Evolutionary conservation across 64 coral and sea anemone genomes (phyloP).

Genomic region (Platygyra sinensis): DNA sequence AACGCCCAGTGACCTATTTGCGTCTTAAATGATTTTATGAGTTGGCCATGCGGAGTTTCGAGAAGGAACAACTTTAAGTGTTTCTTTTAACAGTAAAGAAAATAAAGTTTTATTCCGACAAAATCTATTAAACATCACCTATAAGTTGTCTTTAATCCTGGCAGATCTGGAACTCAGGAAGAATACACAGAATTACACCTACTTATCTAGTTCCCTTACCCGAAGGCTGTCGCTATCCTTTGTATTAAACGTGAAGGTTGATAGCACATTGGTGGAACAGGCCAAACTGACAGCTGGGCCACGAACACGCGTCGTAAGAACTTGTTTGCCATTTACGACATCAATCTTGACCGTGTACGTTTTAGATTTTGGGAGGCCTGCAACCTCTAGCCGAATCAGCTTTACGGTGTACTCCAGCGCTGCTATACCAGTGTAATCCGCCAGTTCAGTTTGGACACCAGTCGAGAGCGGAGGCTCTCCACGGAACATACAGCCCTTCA

Average conservation of each 20-base stretch:
- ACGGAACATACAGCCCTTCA: constrained; percentile 61
- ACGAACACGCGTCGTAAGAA: not conserved
- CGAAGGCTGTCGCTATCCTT: not conserved
- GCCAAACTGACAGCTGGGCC: not conserved
- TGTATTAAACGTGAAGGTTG: not conserved
- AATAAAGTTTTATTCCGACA: too few species aligned
- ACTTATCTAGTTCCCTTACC: not conserved
- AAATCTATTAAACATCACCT: too few species aligned
- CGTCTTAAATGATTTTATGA: too few species aligned
- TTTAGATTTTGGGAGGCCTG: constrained; percentile 10
- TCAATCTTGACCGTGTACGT: not conserved
- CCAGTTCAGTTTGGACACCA: not conserved
- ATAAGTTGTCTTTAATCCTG: too few species aligned
- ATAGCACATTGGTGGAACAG: not conserved
- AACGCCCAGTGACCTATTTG: too few species aligned
- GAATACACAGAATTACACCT: too few species aligned
- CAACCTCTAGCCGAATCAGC: not conserved
- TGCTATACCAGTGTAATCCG: not conserved
- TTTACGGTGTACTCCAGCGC: not conserved
- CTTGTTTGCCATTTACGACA: not conserved
- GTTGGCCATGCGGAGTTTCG: too few species aligned
- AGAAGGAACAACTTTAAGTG: too few species aligned
- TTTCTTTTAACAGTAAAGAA: too few species aligned
- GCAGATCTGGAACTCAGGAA: too few species aligned
- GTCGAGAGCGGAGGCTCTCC: constrained; percentile 21